These are phyloP conservation scores for Acanthopleura granulata DNA, from an alignment of 2,888 invertebrate genomes.

Conservation along the genomic window DNA sequence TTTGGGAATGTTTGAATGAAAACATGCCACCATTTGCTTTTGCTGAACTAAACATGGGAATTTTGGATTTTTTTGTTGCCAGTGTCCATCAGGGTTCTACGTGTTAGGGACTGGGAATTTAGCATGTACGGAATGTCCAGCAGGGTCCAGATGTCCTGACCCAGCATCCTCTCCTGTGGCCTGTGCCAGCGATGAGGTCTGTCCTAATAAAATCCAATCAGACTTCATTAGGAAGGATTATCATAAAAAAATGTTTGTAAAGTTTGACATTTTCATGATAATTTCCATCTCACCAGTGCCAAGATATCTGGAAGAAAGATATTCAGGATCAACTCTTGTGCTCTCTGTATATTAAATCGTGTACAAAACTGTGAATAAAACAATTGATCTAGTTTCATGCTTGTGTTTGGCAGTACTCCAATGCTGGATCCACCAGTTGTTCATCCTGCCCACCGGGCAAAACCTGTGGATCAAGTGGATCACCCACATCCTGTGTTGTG, in stretches of 20 bases:
- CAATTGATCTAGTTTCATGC: not conserved
- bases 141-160: slow-evolving; percentile 56
- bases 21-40: too few species aligned
- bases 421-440: slow-evolving; percentile 51
- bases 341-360: not conserved
- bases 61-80: slow-evolving; percentile 24
- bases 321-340: too few species aligned
- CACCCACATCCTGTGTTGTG: slow-evolving; percentile 29
- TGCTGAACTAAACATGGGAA: too few species aligned
- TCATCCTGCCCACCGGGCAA: slow-evolving; percentile 53
- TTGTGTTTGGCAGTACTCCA: slow-evolving; percentile 47
- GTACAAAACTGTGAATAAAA: not conserved
- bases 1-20: too few species aligned
- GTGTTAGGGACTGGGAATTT: slow-evolving; percentile 37
- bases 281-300: too few species aligned
- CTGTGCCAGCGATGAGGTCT: slow-evolving; percentile 52
- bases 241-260: too few species aligned
- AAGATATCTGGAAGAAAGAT: too few species aligned
- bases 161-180: slow-evolving; percentile 44
- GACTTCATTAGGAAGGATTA: not conserved
- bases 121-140: slow-evolving; percentile 58
- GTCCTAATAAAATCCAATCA: slow-evolving; percentile 2
- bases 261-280: too few species aligned
- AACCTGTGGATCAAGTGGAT: slow-evolving; percentile 41
- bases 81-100: slow-evolving; percentile 61